phyloP scores from a whole-genome alignment of 2,113 vertebrate species.

The Tyto alba region DNA sequence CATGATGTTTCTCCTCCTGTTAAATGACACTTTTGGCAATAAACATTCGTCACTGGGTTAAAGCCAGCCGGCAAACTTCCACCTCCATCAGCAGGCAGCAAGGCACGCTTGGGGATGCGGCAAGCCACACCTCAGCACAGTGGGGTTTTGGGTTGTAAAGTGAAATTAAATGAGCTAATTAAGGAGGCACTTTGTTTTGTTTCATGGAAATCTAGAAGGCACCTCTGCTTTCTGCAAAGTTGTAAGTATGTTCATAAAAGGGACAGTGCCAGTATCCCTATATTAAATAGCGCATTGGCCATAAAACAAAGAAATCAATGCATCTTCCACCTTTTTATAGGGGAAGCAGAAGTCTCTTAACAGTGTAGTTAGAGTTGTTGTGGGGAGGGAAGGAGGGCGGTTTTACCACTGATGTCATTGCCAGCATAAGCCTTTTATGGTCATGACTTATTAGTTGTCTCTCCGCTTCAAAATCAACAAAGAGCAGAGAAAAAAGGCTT shows the following conservation, averaged over 20 bases:
- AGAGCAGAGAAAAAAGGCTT: constrained; percentile 68
- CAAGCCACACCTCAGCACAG: not conserved
- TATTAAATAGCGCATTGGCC: not conserved
- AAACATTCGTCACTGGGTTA: not conserved
- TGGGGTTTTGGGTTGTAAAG: not conserved
- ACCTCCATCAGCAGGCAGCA: not conserved
- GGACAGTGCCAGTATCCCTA: not conserved
- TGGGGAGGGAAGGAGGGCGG: not conserved
- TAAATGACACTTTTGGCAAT: not conserved
- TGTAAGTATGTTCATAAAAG: not conserved
- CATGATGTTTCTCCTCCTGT: not conserved
- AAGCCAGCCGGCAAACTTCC: not conserved
- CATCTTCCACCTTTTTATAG: constrained; percentile 8
- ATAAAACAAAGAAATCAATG: constrained; percentile 19
- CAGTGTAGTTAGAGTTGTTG: constrained; percentile 3
- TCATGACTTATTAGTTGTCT: constrained; percentile 68
- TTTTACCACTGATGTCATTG: constrained; percentile 40
- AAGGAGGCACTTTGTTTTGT: not conserved
- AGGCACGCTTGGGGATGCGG: not conserved
- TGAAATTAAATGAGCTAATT: not conserved
- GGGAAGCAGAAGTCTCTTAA: constrained; percentile 51
- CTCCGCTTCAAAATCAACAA: constrained; percentile 78
- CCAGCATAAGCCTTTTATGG: constrained; percentile 73
- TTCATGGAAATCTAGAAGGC: not conserved
- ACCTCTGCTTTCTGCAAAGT: not conserved